phyloP scores from a whole-genome alignment of 2,113 vertebrate genomes.

The Lepisosteus oculatus region DNA sequence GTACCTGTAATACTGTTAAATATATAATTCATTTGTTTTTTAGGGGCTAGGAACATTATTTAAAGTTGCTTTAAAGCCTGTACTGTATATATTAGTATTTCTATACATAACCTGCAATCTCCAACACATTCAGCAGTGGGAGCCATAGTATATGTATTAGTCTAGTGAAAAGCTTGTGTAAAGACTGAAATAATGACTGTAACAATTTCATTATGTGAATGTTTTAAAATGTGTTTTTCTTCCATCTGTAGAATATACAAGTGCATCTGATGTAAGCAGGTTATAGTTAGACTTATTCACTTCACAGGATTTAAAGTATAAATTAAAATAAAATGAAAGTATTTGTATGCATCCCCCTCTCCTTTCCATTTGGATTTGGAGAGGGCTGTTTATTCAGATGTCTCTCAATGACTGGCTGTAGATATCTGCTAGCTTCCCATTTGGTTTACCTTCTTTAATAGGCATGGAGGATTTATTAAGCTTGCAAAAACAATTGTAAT shows the following conservation, averaged over 20 bases:
- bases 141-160: background rate
- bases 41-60: too few relatives aligned
- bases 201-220: too few relatives aligned
- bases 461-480: background rate
- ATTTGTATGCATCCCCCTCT: background rate
- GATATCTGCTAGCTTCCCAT: background rate
- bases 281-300: background rate
- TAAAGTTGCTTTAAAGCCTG: too few relatives aligned
- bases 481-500: background rate
- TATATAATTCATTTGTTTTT: too few relatives aligned
- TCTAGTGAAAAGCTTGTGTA: too few relatives aligned
- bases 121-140: background rate
- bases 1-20: too few relatives aligned
- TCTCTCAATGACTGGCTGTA: background rate
- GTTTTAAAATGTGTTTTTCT: too few relatives aligned
- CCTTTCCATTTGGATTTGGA: constrained; percentile 5
- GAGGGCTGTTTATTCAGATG: background rate
- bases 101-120: background rate
- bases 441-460: background rate
- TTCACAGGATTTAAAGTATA: background rate
- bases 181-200: too few relatives aligned
- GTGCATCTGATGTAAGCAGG: constrained; percentile 5
- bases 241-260: background rate
- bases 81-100: background rate
- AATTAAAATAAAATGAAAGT: background rate